Conservation (phyloP, 2,113 vertebrate species). For the Cyanoramphus novaezelandiae region DNA sequence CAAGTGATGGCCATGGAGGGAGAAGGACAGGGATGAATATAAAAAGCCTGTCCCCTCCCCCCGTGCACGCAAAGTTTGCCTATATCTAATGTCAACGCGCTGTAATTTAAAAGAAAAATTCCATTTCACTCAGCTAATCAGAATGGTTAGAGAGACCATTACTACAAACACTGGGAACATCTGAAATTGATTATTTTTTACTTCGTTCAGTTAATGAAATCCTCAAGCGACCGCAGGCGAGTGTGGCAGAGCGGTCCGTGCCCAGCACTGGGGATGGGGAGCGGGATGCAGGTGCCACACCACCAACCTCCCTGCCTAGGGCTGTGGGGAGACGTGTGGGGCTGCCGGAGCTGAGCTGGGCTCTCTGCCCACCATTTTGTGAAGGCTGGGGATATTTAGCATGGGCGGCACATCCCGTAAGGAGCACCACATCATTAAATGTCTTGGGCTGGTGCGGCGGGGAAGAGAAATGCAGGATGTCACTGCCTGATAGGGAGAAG, state of each 20-base stretch:
- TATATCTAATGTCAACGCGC: slow-evolving; percentile 63
- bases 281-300: not conserved
- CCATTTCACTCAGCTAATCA: slow-evolving; percentile 74
- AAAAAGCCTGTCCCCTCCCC: not conserved
- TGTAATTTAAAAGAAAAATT: slow-evolving; percentile 77
- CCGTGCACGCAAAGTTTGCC: slow-evolving; percentile 33
- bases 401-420: slow-evolving; percentile 71
- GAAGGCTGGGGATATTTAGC: slow-evolving; percentile 59
- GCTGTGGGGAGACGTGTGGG: not conserved
- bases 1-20: not conserved
- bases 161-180: slow-evolving; percentile 75
- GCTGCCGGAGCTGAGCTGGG: not conserved
- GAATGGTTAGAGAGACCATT: slow-evolving; percentile 75
- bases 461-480: slow-evolving; percentile 78
- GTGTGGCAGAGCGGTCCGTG: not conserved
- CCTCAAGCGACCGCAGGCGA: slow-evolving; percentile 43
- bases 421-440: slow-evolving; percentile 78
- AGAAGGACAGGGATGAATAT: not conserved
- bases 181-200: slow-evolving; percentile 77
- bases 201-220: slow-evolving; percentile 74
- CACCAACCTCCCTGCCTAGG: not conserved
- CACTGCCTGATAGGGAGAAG: slow-evolving; percentile 76
- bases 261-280: not conserved
- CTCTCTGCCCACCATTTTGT: slow-evolving; percentile 71
- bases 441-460: slow-evolving; percentile 71